phyloP scores from a whole-genome alignment of 2,888 invertebrate species.

The Salpingus planirostris region DNA sequence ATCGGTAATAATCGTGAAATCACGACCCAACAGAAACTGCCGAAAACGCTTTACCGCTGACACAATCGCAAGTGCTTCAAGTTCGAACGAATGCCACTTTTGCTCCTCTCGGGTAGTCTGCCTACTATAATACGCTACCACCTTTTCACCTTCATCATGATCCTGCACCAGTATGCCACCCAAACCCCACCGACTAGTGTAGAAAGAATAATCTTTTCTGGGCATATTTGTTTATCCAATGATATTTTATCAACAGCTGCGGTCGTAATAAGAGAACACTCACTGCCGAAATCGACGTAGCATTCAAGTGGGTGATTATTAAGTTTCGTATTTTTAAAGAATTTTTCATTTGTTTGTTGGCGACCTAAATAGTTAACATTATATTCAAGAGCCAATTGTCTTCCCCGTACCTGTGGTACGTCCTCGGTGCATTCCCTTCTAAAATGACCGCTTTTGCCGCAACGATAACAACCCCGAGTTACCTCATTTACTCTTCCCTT shows the following conservation, averaged over 20 bases:
- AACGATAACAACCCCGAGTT: background rate
- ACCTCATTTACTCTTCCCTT: too few species aligned
- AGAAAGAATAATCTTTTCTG: background rate
- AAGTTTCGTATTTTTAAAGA: conserved; percentile 1
- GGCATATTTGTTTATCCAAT: background rate
- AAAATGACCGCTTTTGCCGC: background rate
- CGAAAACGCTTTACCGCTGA: background rate
- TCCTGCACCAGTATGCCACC: background rate
- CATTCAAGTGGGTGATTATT: background rate
- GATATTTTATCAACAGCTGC: background rate
- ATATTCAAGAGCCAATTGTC: too few species aligned
- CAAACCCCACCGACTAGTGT: background rate
- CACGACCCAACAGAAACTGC: background rate
- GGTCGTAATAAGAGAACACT: background rate
- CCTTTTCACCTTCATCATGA: background rate
- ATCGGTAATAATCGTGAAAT: background rate
- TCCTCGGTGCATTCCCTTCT: background rate
- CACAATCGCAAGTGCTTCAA: background rate
- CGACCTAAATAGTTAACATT: conserved; percentile 1
- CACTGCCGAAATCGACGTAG: conserved; percentile 2
- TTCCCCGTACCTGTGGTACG: background rate
- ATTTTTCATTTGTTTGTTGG: background rate
- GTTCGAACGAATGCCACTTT: background rate
- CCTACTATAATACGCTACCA: background rate
- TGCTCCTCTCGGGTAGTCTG: background rate